Percentiles rank a stretch among this genome's conserved stretches.
phyloP scores from a whole-genome alignment of 2,797 vertebrate species.

The Margarornis squamiger region DNA sequence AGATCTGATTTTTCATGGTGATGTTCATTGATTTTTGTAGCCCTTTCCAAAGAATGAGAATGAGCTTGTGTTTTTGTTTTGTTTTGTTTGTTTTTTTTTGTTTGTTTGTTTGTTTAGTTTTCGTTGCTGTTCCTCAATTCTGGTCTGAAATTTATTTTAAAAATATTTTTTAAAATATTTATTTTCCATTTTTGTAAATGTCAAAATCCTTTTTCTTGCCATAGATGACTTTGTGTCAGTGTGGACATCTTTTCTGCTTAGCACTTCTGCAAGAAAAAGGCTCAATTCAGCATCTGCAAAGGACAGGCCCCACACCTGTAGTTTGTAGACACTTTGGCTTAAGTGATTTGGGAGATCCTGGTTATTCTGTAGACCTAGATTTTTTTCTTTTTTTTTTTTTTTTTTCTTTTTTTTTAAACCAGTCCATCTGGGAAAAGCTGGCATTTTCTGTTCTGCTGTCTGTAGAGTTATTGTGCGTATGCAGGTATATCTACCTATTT shows the following conservation, averaged over 20 bases:
- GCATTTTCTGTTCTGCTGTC: background rate
- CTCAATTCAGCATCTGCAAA: background rate
- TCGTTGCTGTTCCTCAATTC: background rate
- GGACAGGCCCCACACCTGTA: background rate
- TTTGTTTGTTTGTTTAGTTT: background rate
- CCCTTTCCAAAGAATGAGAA: background rate
- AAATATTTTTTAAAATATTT: background rate
- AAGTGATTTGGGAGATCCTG: background rate
- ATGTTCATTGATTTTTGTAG: background rate
- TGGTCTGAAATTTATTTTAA: background rate
- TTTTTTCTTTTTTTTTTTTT: background rate
- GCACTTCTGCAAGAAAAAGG: background rate
- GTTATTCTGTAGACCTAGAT: background rate
- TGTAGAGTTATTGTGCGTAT: background rate
- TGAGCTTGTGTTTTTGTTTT: background rate
- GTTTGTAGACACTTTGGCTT: background rate
- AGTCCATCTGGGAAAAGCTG: background rate
- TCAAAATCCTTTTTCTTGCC: background rate
- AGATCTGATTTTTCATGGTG: background rate
- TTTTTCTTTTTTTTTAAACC: background rate
- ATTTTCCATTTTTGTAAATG: background rate
- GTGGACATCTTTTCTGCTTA: background rate
- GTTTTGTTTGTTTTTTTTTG: background rate
- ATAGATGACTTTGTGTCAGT: background rate
- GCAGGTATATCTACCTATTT: background rate